Evolutionary conservation across 2,113 vertebrate species (phyloP).

Genomic region (Hemibagrus wyckioides): DNA sequence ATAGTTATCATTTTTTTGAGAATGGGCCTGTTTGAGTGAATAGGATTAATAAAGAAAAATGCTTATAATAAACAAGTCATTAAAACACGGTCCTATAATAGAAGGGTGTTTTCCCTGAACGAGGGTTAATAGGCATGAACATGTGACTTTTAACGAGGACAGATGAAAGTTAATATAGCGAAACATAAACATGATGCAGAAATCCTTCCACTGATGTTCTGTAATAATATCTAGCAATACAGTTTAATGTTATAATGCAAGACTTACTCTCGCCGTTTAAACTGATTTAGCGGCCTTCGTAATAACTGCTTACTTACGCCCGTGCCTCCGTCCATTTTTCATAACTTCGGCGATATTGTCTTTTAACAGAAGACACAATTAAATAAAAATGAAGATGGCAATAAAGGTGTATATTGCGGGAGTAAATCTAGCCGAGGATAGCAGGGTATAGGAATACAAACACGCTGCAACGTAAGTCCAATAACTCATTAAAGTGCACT

Average conservation of each 20-base stretch:
- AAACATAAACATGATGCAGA: not conserved
- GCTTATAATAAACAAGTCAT: not conserved
- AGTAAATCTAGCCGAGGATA: not conserved
- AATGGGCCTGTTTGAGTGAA: not conserved
- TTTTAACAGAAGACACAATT: conserved; percentile 14
- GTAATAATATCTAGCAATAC: not conserved
- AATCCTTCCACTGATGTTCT: not conserved
- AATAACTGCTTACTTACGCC: not conserved
- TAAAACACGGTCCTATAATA: not conserved
- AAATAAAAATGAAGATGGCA: conserved; percentile 21
- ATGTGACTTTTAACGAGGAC: not conserved
- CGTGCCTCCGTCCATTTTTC: not conserved
- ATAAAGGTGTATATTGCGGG: not conserved
- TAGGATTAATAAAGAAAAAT: not conserved
- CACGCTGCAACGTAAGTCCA: not conserved
- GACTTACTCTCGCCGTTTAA: not conserved
- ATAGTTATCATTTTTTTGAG: not conserved
- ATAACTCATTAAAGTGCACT: not conserved
- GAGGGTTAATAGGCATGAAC: not conserved
- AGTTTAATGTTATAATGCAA: not conserved
- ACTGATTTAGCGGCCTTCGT: not conserved
- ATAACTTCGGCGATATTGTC: conserved; percentile 4
- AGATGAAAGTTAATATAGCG: not conserved
- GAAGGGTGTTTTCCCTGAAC: not conserved
- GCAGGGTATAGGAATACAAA: not conserved